Base-by-base conservation (phyloP, 1,140 invertebrate species). In the Aporrectodea caliginosa region DNA sequence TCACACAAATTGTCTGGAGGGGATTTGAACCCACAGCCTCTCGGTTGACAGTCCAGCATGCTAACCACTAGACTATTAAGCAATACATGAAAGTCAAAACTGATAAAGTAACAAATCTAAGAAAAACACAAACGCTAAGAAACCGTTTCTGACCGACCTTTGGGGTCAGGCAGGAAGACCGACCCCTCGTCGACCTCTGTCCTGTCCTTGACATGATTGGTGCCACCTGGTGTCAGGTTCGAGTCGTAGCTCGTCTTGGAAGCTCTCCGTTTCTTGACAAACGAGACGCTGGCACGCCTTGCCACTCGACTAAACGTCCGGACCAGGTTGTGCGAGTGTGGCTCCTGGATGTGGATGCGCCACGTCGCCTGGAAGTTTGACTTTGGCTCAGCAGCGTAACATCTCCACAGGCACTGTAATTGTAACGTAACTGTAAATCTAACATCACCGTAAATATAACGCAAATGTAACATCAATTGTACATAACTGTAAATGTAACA, bases 341-440 rank as follows among this genome's bases (percentile, higher is more conserved):
- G 75, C 16, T 87, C 87, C 78, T 87, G 85, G 6, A 85, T 84
- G 79, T 89, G 86, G 35, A 88, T 86, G 75, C 86, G 85, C 88
- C 88, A 89, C 0, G 88, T 89, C 12, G 88, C 87, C 58, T 84
- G 81, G 14, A 85, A 87, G 71, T 85, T 84, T 22, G 84, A 86
- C 0, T 79, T 80, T 6, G 87, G 84, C 27, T 87, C 85, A 0
- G 87, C 86, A 32, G 96, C 96, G 90, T 97, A 96, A 88, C 95
- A 98, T 81, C 96, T 90, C 96, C 96, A 98, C 71, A 97, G 90
- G 83, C 95, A 96, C 88, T 98, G 95, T 84, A n/a, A n/a, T n/a
- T n/a, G n/a, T n/a, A n/a, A n/a, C n/a, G n/a, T n/a, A n/a, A n/a
- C n/a, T n/a, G n/a, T n/a, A n/a, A n/a, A n/a, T n/a, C n/a, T n/a